These are phyloP conservation scores for Drosophila crucigera DNA, from an alignment of 2,888 invertebrate species.

Conservation along the genomic window DNA sequence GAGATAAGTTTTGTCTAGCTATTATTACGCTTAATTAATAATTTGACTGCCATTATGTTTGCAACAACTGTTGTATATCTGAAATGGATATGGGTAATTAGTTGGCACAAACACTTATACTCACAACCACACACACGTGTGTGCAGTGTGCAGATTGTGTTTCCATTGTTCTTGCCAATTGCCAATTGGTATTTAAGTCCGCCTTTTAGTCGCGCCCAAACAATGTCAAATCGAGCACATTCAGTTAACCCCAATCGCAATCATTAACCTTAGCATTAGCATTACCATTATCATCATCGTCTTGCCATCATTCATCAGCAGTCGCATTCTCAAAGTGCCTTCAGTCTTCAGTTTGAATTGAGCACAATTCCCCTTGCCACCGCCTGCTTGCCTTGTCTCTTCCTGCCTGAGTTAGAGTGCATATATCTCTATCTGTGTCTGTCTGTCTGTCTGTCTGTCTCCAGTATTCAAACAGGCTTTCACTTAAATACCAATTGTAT, in stretches of 20 bases:
- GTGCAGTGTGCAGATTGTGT: slow-evolving; percentile 5
- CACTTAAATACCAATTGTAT: slow-evolving; percentile 74
- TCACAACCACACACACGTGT: neutral
- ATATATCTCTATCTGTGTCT: neutral
- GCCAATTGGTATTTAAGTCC: slow-evolving; percentile 45
- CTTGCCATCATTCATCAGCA: neutral
- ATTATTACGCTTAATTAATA: slow-evolving; percentile 20
- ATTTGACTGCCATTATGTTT: neutral
- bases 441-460: slow-evolving; percentile 1
- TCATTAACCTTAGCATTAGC: neutral
- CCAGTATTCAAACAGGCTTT: slow-evolving; percentile 59
- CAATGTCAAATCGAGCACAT: slow-evolving; percentile 40
- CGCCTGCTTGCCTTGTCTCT: neutral
- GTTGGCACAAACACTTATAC: neutral
- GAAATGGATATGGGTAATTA: slow-evolving; percentile 20
- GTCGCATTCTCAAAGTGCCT: slow-evolving; percentile 9
- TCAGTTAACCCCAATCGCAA: slow-evolving; percentile 16
- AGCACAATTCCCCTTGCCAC: neutral
- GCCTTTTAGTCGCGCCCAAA: slow-evolving; percentile 39
- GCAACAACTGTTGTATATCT: neutral
- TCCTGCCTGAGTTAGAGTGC: neutral
- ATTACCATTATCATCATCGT: neutral
- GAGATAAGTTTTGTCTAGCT: neutral
- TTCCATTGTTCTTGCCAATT: slow-evolving; percentile 26
- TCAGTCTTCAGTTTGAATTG: neutral